Evolutionary conservation across 2,888 invertebrate genomes (phyloP), one percentile per base, ranked within the genome.

Genomic region (Latrodectus elegans): DNA sequence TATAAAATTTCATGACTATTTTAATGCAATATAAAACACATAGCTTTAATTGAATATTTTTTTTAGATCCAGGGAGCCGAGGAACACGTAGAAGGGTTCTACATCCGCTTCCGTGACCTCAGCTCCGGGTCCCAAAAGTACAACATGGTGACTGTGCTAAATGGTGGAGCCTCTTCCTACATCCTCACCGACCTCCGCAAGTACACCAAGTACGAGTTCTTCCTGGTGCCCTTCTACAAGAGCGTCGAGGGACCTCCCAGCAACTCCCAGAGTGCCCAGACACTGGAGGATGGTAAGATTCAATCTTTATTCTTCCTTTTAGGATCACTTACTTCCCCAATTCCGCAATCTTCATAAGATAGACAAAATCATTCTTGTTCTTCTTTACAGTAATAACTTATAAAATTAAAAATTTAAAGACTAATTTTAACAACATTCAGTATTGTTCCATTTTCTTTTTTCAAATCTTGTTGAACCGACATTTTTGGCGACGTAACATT

Each of bases 161-260:
- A 90, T 79, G 90, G 90, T 22, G 90, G 88, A 14, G 93, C 91
- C 91, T 93, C 73, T 82, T 91, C 94, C 90, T 96, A 96, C 92
- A 95, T 95, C 92, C 95, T 96, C 94, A 95, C 95, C 88, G 95
- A 95, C 91, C 94, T 98, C 91, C 93, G 94, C 91, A 96, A 97
- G 93, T 97, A 95, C 93, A 95, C 96, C 90, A 95, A 95, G 92
- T 98, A 98, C 93, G 96, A 97, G 93, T 96, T 98, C 93, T 97
- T 97, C 93, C 94, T 98, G 90, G 95, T 97, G 91, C 98, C 98
- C 83, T 98, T 96, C 93, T 97, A 95, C 93, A 96, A 95, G 92
- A 95, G 95, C 91, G 95, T 97, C 89, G 96, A 97, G 93, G 97
- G 97, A 89, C 95, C 95, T 91, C 97, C 97, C 72, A 96, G 96